These are phyloP conservation scores for Leptopilina clavipes DNA, from an alignment of 1,140 invertebrate genomes.

Conservation along the genomic window DNA sequence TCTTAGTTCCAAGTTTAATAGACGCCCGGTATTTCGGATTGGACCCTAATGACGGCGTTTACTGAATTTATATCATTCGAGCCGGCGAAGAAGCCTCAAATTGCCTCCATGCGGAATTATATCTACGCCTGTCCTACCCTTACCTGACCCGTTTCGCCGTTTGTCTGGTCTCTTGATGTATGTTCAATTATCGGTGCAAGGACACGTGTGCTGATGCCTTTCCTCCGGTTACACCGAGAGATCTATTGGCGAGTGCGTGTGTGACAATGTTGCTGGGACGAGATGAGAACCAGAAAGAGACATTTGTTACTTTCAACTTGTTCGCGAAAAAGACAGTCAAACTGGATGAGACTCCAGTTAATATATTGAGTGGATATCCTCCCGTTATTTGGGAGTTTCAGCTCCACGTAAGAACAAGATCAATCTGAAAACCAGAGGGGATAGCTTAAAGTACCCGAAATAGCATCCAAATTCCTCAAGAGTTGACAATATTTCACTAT, in stretches of 20 bases:
- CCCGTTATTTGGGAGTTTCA: constrained; percentile 27
- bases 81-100: constrained; percentile 58
- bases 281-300: constrained; percentile 59
- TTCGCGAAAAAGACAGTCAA: constrained; percentile 39
- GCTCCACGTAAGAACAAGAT: neutral
- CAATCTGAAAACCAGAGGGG: neutral
- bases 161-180: constrained; percentile 58
- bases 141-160: constrained; percentile 23
- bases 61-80: constrained; percentile 70
- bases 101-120: constrained; percentile 60
- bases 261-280: constrained; percentile 25
- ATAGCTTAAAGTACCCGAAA: too few species aligned
- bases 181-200: constrained; percentile 61
- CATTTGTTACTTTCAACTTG: constrained; percentile 59
- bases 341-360: constrained; percentile 24
- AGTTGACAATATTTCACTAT: too few species aligned
- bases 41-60: constrained; percentile 71
- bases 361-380: constrained; percentile 40
- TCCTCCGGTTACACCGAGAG: constrained; percentile 38
- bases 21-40: constrained; percentile 71
- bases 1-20: constrained; percentile 72
- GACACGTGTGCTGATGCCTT: constrained; percentile 39
- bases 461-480: too few species aligned
- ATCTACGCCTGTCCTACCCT: constrained; percentile 47
- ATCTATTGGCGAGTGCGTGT: constrained; percentile 41